A percentile compares a stretch with the other conserved stretches of the same genome.
phyloP scores from a whole-genome alignment of 2,113 vertebrate genomes.

The Muntiacus reevesi region DNA sequence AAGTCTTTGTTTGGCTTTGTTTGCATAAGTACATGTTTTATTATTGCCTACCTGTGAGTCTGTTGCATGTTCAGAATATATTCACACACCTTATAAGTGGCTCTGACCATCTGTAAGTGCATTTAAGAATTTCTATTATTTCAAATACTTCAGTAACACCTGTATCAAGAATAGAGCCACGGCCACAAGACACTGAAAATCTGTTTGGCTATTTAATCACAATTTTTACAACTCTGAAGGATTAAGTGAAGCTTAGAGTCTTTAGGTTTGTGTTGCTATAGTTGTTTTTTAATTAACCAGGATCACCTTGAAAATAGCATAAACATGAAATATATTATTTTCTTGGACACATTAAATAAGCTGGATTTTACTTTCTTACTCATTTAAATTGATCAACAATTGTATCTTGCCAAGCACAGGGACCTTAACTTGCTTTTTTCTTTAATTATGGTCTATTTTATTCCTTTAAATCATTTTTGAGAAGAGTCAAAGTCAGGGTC shows the following conservation, averaged over 20 bases:
- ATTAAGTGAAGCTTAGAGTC: constrained; percentile 61
- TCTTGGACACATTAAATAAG: constrained; percentile 66
- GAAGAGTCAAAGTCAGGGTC: constrained; percentile 75
- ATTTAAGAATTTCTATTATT: neutral
- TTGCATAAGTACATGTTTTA: neutral
- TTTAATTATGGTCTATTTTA: constrained; percentile 61
- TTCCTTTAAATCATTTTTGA: constrained; percentile 64
- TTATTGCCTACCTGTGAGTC: neutral
- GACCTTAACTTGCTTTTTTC: constrained; percentile 46
- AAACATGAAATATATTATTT: constrained; percentile 64
- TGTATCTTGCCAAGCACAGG: constrained; percentile 58
- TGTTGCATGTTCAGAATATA: neutral
- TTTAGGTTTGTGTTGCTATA: neutral
- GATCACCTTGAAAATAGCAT: constrained; percentile 53
- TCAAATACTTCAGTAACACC: neutral
- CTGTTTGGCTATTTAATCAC: constrained; percentile 62
- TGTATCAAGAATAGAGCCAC: neutral
- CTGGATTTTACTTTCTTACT: constrained; percentile 63
- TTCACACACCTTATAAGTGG: neutral
- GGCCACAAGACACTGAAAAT: constrained; percentile 35
- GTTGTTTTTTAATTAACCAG: constrained; percentile 71
- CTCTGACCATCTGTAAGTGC: neutral
- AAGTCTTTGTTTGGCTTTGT: neutral
- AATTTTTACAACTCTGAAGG: constrained; percentile 60
- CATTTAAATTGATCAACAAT: constrained; percentile 77